Evolutionary conservation across 2,113 vertebrate species (phyloP).

Genomic region (Origma solitaria): DNA sequence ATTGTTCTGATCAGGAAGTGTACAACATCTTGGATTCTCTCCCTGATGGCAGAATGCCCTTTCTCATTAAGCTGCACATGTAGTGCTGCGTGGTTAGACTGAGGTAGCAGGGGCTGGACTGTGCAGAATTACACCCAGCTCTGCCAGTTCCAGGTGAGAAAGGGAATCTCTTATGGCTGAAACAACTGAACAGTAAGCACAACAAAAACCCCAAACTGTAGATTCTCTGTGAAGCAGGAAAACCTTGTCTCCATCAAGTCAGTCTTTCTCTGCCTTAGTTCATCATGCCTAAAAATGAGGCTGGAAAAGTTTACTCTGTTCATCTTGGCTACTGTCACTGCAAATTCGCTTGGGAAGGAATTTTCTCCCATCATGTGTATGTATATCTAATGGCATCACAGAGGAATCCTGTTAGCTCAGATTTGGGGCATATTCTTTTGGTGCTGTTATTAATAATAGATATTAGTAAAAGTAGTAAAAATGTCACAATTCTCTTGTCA

Average conservation of each 20-base stretch:
- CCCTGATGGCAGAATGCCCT: background rate
- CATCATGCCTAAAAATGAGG: background rate
- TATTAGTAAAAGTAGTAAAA: background rate
- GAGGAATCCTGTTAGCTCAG: background rate
- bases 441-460: background rate
- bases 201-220: background rate
- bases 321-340: background rate
- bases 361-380: background rate
- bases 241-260: background rate
- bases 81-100: fast-evolving
- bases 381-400: background rate
- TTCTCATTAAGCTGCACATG: background rate
- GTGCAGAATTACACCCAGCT: background rate
- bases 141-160: background rate
- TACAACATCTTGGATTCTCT: background rate
- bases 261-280: background rate
- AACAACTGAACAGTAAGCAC: background rate
- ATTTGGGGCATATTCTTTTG: background rate
- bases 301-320: background rate
- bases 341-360: background rate
- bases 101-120: background rate
- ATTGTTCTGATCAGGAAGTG: background rate
- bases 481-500: background rate
- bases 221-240: background rate
- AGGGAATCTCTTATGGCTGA: background rate